Evolutionary conservation across 2,888 invertebrate species (phyloP), one percentile per base, ranked within the genome.

Genomic region (Tanytarsus gracilentus): DNA sequence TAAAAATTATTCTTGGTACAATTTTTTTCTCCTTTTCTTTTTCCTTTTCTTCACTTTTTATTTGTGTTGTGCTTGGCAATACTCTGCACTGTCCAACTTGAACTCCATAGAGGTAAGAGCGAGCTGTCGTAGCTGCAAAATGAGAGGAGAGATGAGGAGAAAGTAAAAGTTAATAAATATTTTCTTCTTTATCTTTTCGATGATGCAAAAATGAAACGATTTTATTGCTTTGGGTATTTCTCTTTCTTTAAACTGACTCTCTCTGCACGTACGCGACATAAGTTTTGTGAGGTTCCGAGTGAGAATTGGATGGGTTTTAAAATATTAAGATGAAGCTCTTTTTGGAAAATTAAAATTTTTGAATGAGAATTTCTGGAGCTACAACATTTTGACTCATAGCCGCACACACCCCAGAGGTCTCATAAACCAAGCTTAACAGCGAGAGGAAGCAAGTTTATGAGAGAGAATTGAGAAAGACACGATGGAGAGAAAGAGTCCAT

Each of bases 41-140:
- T 11, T 33, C 1, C 4, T 11, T 36, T 36, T 36, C 16, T 50
- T 71, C 66, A 44, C 58, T 56, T 75, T 79, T 85, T 89, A 89
- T 89, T 90, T 91, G 92, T 93, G 93, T 87, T 94, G 94, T 78
- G 93, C 93, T 85, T 92, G 92, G 88, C 94, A 94, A 84, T 92
- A 94, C 82, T 94, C 93, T 82, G 92, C 91, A 79, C 92, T 93
- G 85, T 92, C 92, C 85, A 92, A 88, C 82, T 89, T 87, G 89
- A 93, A 93, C 92, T 91, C 91, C 91, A 91, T 91, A 87, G 87
- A 89, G 86, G 87, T 87, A 83, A 84, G 86, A 84, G 87, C 85
- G 81, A 83, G 85, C 86, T 85, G 83, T 81, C 84, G 84, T 83
- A 87, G 83, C 89, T 89, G 80, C n/a, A n/a, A 14, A 84, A 85